Base-by-base conservation (phyloP, 2,888 invertebrate genomes). In the Eupithecia exiguata region DNA sequence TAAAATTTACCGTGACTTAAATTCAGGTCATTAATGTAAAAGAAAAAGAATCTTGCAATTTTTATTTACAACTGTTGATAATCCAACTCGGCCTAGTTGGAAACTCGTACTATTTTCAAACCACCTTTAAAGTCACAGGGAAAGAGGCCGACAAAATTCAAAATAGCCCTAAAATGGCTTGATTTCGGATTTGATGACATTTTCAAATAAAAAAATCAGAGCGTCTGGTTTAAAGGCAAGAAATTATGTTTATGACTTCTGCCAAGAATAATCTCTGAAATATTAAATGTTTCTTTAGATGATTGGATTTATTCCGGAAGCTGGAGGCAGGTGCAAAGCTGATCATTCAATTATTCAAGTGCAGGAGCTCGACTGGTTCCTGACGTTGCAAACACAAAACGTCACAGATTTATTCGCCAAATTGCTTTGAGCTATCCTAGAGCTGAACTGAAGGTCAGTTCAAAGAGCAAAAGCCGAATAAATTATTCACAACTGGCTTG, bases 381-480 rank as follows among this genome's bases (percentile, higher is more conserved):
- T 87, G 86, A 86, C 83, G 84, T 81, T 82, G 86, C 83, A 80
- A 85, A 84, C 83, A 85, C 84, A 87, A 83, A 86, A 83, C 81
- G 81, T 79, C 84, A 85, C 83, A 83, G 88, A 90, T 89, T 89
- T 90, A 88, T 89, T 84, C 84, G 82, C 83, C 83, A 82, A 87
- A 86, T 87, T 85, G 87, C 86, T 83, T 81, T 80, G 80, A 86
- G 84, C 83, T 82, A 79, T 81, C 69, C 25, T 75, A 75, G 68
- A 72, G 71, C 36, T 58, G 73, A 53, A 61, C 25, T 46, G 58
- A 69, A 76, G 73, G 69, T 76, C 75, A 69, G 72, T 18, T 36
- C 58, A 58, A 43, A 61, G 72, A 75, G 72, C 61, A 36, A 21
- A 68, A 75, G 67, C 72, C 75, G 75, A 72, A 62, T 66, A 25